Evolutionary conservation across 2,797 vertebrate species (phyloP), one percentile per base, ranked within the genome.

Genomic region (Siniperca scherzeri): DNA sequence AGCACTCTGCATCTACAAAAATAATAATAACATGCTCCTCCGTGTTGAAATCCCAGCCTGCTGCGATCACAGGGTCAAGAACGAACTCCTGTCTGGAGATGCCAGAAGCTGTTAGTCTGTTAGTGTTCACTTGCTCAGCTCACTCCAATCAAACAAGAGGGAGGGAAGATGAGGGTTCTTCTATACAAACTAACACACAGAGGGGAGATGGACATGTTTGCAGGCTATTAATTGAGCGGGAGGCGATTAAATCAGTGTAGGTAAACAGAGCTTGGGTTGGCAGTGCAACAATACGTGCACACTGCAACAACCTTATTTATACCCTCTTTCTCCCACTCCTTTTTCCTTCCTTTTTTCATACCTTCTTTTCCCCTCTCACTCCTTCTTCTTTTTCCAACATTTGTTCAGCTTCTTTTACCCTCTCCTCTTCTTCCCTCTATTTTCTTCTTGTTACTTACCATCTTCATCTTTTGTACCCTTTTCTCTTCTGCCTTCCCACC

Each of bases 61-160:
- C 92, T 93, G 92, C 68, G 86, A 90, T 92, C 90, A 92, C 87
- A 93, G 87, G 88, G 88, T 82, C 89, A 91, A 85, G 77, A 90
- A 81, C 17, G 91, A 91, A 91, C 92, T 93, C 91, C 89, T 92
- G 91, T 92, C 91, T 91, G 87, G 91, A 95, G 89, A 92, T 91
- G 94, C 93, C 93, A 94, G 86, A 90, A 94, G 87, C 89, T 90
- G 91, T 94, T 92, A 91, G 90, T 55, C 70, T 93, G 90, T 12
- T 42, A 1, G 82, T 36, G 73, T 44, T 87, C 84, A 75, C 73
- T 87, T 75, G 56, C 81, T 84, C 73, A 33, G 62, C 74, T 80
- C 57, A 5, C 67, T 76, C 74, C 70, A 52, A 72, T 73, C 72
- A 77, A 60, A 90, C 81, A 33, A 64, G 80, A 82, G 68, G 74